Evolutionary conservation across 2,888 invertebrate species (phyloP), one percentile per base, ranked within the genome.

Genomic region (Leistus spinibarbis): DNA sequence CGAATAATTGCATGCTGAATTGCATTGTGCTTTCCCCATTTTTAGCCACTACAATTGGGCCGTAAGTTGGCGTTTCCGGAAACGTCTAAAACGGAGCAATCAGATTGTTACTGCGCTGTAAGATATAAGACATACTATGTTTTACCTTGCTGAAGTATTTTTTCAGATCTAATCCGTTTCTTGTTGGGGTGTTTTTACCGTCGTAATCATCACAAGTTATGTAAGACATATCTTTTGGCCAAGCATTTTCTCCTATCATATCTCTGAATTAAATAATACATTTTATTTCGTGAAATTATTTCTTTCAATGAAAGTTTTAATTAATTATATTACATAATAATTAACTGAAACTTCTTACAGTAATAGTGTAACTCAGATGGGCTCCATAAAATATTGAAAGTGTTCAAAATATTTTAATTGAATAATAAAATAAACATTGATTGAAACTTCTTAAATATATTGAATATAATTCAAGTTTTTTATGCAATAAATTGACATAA

Each of bases 131-230:
- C 65, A 40, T 17, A 60, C 17, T 2, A 57, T 57, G 57, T 57
- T 3, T 54, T 84, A 91, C 93, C 88, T 91, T 90, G 84, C 88
- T 88, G 79, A 93, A 90, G 79, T 90, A 91, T 79, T 90, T 88
- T 83, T 89, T 89, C 68, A 95, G 88, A 85, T 94, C 90, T 81
- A 95, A 87, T 82, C 89, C 89, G 7, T 80, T 81, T 79, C 94
- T 88, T 78, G 88, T 88, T n/a, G 93, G 93, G 40, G 92, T 91
- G 85, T 91, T 93, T 80, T 91, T 91, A 54, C 92, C 93, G 83
- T 92, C 91, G 83, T 92, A 94, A 74, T 92, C 92, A 83, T 95
- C 93, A 83, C 95, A 96, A 56, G 90, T 90, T 78, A 93, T 89
- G 84, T 93, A 94, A 81, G 88, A 88, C 86, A 92, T 91, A 82